Base-by-base conservation (phyloP, 2,888 invertebrate genomes). In the Drosophila colorata region DNA sequence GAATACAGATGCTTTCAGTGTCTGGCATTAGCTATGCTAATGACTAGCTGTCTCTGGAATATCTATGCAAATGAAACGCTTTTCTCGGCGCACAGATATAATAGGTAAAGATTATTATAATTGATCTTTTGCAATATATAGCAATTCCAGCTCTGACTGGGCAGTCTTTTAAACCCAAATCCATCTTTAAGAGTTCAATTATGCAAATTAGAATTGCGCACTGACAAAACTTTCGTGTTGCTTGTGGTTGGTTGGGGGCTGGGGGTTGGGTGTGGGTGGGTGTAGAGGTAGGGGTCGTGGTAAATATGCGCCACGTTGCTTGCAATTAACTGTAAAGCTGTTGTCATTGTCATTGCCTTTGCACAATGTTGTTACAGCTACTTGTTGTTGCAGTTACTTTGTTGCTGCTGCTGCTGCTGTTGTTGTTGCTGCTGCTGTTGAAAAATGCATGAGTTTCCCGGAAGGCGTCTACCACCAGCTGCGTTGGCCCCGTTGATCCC, bases 401-500 rank as follows among this genome's bases (percentile, higher is more conserved):
- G 66, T 70, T 57, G 48, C 11, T 41, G 57, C 20, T 47, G 31
- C 31, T 16, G 23, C 47, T 44, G 25, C 6, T 57, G 48, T 33
- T 35, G 40, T 14, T 59, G 53, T 5, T 49, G 59, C 14, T 71
- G 59, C n/a, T 57, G 53, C 56, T 71, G 55, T 60, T 82, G 77
- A 80, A 88, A 83, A 88, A 88, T 83, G 71, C 69, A 83, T 74
- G 80, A 88, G 80, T 49, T 73, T 47, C 49, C 70, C 84, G 74
- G 83, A 71, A 82, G 77, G 74, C 68, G 76, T 48, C 65, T 40
- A 74, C 83, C 80, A 69, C 76, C 80, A 74, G 71, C 88, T 88
- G 74, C 49, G 69, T 74, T 83, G 58, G 69, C 46, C 52, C 61
- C 63, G 14, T 44, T 75, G 78, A 74, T 74, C 64, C 64, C 69